Evolutionary conservation across 2,113 vertebrate genomes (phyloP).

Genomic region (Nipponia nippon): DNA sequence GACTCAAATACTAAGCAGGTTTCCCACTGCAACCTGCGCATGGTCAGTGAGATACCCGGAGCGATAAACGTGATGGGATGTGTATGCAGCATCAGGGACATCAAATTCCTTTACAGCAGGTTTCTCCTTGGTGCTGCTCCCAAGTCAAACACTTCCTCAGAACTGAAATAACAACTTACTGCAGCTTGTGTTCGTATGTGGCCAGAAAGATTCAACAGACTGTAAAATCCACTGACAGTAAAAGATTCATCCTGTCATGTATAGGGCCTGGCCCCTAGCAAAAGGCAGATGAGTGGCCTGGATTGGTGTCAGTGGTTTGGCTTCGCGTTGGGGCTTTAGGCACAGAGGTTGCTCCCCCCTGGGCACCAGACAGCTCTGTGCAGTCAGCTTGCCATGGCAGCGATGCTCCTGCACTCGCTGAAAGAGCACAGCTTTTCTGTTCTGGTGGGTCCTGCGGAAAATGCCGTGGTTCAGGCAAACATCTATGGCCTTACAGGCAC

Average conservation of each 20-base stretch:
- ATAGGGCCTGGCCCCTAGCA: background rate
- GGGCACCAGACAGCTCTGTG: background rate
- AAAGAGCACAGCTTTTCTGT: background rate
- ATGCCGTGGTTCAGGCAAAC: background rate
- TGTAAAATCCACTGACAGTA: background rate
- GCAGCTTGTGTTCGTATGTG: background rate
- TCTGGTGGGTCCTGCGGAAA: background rate
- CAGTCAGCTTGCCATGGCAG: background rate
- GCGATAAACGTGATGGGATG: rapidly evolving
- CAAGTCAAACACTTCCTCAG: background rate
- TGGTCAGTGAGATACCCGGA: rapidly evolving
- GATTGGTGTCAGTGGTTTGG: background rate
- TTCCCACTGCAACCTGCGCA: rapidly evolving
- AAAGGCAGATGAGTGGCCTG: background rate
- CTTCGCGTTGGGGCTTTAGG: background rate
- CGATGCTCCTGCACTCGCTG: rapidly evolving
- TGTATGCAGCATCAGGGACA: background rate
- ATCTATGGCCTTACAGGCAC: background rate
- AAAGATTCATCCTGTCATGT: background rate
- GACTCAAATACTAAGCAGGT: background rate
- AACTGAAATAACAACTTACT: background rate
- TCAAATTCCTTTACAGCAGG: background rate
- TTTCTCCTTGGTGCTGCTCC: background rate
- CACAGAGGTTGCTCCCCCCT: background rate
- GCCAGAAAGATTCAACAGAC: background rate